Evolutionary conservation across 2,113 vertebrate species (phyloP).

Genomic region (Dolichallabes microphthalmus): DNA sequence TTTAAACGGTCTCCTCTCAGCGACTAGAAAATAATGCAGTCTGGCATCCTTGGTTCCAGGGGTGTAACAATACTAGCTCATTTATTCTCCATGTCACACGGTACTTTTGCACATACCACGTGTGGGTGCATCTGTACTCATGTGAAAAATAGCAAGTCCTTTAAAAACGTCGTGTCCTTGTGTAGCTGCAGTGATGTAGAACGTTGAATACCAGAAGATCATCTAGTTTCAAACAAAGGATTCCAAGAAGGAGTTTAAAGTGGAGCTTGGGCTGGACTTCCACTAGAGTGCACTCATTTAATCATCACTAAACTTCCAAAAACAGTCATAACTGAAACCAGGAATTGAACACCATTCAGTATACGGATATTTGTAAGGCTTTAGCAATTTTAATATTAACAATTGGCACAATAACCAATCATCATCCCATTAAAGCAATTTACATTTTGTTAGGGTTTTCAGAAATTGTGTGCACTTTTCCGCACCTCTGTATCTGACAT

Average conservation of each 20-base stretch:
- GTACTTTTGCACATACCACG: not conserved
- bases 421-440: not conserved
- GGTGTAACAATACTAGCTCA: not conserved
- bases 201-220: not conserved
- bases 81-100: not conserved
- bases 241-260: not conserved
- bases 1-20: not conserved
- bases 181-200: not conserved
- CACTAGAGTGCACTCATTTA: not conserved
- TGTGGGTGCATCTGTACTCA: not conserved
- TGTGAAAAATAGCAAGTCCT: constrained; percentile 14
- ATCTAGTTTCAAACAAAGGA: not conserved
- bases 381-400: too few relatives aligned
- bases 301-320: constrained; percentile 2
- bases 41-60: not conserved
- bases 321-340: not conserved
- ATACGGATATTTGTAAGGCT: not conserved
- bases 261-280: not conserved
- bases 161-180: constrained; percentile 1
- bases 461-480: too few relatives aligned
- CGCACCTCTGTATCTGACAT: too few relatives aligned
- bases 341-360: not conserved
- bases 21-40: not conserved
- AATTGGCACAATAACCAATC: not conserved
- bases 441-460: not conserved